These are phyloP conservation scores for Loripinus fragilis DNA, from an alignment of 2,888 invertebrate genomes.

Conservation along the genomic window DNA sequence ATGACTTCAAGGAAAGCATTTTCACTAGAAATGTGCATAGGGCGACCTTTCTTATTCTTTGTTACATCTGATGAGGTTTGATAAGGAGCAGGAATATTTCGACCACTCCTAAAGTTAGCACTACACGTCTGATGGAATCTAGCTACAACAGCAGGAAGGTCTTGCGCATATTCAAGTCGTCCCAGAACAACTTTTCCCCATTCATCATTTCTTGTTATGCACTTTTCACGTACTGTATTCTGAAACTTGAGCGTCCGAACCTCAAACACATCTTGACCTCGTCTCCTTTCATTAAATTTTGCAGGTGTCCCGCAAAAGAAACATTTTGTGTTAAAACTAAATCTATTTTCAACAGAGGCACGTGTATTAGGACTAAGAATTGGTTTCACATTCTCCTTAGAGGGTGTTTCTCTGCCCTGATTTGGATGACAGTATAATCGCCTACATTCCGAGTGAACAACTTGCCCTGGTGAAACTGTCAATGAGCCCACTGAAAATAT, in stretches of 20 bases:
- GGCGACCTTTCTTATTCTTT: neutral
- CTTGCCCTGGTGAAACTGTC: too few species aligned
- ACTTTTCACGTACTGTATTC: neutral
- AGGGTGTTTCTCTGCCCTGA: too few species aligned
- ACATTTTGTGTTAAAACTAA: conserved; percentile 20
- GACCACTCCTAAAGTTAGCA: conserved; percentile 22
- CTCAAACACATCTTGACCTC: conserved; percentile 20
- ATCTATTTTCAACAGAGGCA: too few species aligned
- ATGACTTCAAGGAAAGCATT: conserved; percentile 36
- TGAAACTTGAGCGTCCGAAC: conserved; percentile 26
- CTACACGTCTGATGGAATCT: conserved; percentile 24
- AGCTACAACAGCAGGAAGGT: conserved; percentile 7
- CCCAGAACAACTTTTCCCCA: conserved; percentile 15
- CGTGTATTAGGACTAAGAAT: too few species aligned
- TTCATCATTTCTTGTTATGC: conserved; percentile 16
- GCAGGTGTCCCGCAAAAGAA: conserved; percentile 23
- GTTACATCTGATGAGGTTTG: neutral
- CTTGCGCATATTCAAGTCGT: too few species aligned
- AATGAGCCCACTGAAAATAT: too few species aligned
- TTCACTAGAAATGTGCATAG: neutral
- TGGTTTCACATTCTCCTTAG: too few species aligned
- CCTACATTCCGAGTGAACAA: too few species aligned
- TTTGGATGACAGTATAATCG: too few species aligned
- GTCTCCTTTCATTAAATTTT: conserved; percentile 9
- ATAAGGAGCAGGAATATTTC: too few species aligned